Evolutionary conservation across 1,140 invertebrate species (phyloP), one percentile per base, ranked within the genome.

Genomic region (Pseudomyrmex concolor): DNA sequence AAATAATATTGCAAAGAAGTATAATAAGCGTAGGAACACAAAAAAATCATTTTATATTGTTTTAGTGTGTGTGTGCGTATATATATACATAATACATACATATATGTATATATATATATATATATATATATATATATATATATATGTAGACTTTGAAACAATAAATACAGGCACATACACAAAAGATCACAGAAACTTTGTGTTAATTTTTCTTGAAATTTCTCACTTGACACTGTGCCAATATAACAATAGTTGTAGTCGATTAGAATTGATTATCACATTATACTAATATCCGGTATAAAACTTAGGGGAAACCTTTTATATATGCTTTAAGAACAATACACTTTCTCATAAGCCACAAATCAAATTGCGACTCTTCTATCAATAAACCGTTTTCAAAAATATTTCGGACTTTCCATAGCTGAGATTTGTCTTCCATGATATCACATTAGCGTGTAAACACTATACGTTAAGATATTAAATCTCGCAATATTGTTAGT

Each of bases 361-460:
- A 59, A 59, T 19, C 22, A 22, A 68, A 8, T 19, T 10, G 9
- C 8, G 34, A 34, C 19, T 70, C 43, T 78, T n/a, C n/a, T 78
- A 59, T 70, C 62, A 45, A 54, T 77, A 25, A 54, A n/a, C 8
- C 54, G 12, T 66, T 10, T 1, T 15, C 19, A 54, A 80, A 59
- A 50, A 59, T 25, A 80, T 59, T 80, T 71, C 71, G 66, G 66
- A 71, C 66, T 17, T 57, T 71, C 54, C 19, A 80, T 17, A 77
- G 19, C n/a, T 70, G 66, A 80, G 68, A 59, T 15, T 70, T 54
- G 76, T 80, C 76, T 80, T 80, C 76, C 76, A 80, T 60, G 55
- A 80, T 80, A 71, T 80, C 64, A 60, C 76, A 25, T 80, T 22
- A 68, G 7, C 59, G 19, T 78, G 71, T 70, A 34, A 67, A 78